These are phyloP conservation scores for Trisateles emortualis DNA, from an alignment of 2,888 invertebrate genomes.

Conservation along the genomic window DNA sequence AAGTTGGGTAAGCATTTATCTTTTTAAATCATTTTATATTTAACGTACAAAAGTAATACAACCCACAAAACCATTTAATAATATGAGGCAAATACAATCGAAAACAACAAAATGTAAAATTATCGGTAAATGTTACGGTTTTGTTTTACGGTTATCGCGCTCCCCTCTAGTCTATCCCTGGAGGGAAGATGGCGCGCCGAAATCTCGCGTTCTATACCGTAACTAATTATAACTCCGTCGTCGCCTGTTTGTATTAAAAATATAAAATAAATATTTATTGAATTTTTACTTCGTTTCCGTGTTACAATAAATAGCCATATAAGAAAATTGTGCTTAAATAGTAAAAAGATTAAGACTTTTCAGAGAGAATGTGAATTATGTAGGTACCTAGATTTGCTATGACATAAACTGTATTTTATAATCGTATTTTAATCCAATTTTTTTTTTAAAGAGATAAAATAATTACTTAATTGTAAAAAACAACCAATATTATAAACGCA, in stretches of 20 bases:
- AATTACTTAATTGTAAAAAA: too few species aligned
- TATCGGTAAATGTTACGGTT: constrained; percentile 64
- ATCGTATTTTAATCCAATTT: too few species aligned
- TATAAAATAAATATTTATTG: constrained; percentile 6
- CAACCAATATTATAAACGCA: too few species aligned
- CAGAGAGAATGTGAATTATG: too few species aligned
- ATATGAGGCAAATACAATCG: constrained; percentile 10
- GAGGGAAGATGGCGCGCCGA: constrained; percentile 45
- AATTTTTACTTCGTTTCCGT: too few species aligned
- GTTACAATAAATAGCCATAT: too few species aligned
- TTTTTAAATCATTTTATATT: background rate
- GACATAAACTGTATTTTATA: too few species aligned
- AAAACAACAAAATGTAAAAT: constrained; percentile 58
- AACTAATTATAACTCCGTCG: constrained; percentile 35
- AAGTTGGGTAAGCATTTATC: too few species aligned
- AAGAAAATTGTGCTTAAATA: too few species aligned
- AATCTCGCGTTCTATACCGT: constrained; percentile 44
- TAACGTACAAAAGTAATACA: background rate
- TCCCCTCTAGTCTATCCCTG: constrained; percentile 41
- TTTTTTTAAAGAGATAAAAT: too few species aligned
- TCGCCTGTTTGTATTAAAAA: constrained; percentile 17
- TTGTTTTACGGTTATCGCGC: constrained; percentile 63
- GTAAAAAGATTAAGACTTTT: too few species aligned
- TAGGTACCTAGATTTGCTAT: too few species aligned
- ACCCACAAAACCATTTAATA: constrained; percentile 11